Percentiles rank a stretch among this genome's conserved stretches.
Evolutionary conservation across 2,113 vertebrate genomes (phyloP).

Genomic region (Psittacus erithacus): DNA sequence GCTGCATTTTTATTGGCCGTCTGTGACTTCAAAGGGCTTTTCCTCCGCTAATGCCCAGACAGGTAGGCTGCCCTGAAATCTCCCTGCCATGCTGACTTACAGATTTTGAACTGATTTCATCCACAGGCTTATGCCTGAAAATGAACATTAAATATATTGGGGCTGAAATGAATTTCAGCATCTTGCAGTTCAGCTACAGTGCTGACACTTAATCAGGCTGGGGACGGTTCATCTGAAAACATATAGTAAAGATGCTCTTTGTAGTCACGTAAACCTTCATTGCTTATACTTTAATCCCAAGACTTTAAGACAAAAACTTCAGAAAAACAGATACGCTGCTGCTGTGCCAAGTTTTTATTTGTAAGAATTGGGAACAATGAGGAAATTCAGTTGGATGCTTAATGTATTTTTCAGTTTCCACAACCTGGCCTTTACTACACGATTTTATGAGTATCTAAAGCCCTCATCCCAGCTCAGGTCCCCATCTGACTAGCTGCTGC

Average conservation of each 20-base stretch:
- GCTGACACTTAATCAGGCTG: slow-evolving; percentile 51
- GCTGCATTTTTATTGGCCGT: slow-evolving; percentile 83
- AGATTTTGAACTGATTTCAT: slow-evolving; percentile 53
- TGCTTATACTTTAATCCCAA: neutral
- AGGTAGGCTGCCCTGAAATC: slow-evolving; percentile 70
- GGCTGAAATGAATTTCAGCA: slow-evolving; percentile 31
- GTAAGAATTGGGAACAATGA: slow-evolving; percentile 45
- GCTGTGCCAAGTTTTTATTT: slow-evolving; percentile 59
- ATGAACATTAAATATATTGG: neutral
- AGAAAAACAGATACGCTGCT: slow-evolving; percentile 39
- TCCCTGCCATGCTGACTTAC: slow-evolving; percentile 58
- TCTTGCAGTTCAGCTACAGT: neutral
- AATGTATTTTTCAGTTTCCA: slow-evolving; percentile 66
- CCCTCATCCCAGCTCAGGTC: neutral
- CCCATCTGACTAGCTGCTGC: neutral
- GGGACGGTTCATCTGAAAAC: slow-evolving; percentile 42
- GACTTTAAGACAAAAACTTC: slow-evolving; percentile 35
- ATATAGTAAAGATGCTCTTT: slow-evolving; percentile 38
- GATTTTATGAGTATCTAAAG: slow-evolving; percentile 30
- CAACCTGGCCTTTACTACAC: slow-evolving; percentile 5
- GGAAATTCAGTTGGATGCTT: slow-evolving; percentile 53
- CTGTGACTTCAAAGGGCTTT: slow-evolving; percentile 81
- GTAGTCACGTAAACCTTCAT: slow-evolving; percentile 4
- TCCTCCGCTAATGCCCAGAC: slow-evolving; percentile 52
- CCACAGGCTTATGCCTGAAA: slow-evolving; percentile 38